phyloP scores from a whole-genome alignment of 2,888 invertebrate genomes.

The Pammene fasciana region DNA sequence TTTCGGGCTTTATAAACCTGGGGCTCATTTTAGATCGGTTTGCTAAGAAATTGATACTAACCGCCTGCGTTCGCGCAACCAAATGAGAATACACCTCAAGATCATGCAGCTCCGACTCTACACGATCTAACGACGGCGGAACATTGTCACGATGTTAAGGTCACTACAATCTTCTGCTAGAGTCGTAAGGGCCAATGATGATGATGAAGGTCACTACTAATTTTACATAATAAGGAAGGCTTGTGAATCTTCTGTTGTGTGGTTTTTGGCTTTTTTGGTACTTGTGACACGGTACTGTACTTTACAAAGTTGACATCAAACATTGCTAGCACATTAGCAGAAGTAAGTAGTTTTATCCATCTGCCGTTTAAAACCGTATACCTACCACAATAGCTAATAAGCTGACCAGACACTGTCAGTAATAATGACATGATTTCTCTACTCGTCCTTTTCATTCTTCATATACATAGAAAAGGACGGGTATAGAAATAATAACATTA shows the following conservation, averaged over 20 bases:
- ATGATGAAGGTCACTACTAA: slow-evolving; percentile 22
- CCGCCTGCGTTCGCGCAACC: neutral
- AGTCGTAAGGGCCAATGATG: too few species aligned
- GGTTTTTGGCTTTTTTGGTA: neutral
- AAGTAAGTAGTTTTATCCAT: too few species aligned
- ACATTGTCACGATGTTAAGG: slow-evolving; percentile 29
- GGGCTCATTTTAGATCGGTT: neutral
- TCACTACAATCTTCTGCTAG: too few species aligned
- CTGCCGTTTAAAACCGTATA: too few species aligned
- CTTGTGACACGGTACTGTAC: neutral
- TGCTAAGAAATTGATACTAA: neutral
- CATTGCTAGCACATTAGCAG: too few species aligned
- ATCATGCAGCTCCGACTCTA: slow-evolving; percentile 17
- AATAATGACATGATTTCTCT: too few species aligned
- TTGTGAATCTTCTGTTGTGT: neutral
- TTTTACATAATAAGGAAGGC: slow-evolving; percentile 16
- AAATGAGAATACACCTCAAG: neutral
- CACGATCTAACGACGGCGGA: slow-evolving; percentile 22
- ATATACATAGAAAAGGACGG: too few species aligned
- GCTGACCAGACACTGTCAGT: too few species aligned
- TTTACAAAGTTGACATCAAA: neutral
- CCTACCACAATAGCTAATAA: too few species aligned
- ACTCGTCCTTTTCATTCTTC: too few species aligned
- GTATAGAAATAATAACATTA: too few species aligned
- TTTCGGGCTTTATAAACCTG: neutral